These are phyloP conservation scores for Pollenia angustigena DNA, from an alignment of 2,888 invertebrate species.

Conservation along the genomic window DNA sequence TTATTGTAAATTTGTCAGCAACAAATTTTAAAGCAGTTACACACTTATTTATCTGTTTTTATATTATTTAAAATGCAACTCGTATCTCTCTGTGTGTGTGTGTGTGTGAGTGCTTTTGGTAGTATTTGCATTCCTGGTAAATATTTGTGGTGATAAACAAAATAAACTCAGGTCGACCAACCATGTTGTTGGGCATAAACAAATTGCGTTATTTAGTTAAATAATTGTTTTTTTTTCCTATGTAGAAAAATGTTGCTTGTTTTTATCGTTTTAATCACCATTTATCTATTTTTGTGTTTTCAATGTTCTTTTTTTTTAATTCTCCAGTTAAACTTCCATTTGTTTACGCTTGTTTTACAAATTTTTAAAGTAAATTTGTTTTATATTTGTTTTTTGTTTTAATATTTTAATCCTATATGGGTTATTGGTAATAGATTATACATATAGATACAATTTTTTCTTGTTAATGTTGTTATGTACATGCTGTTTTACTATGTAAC, in stretches of 20 bases:
- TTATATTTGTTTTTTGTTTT: constrained; percentile 1
- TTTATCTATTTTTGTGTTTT: background rate
- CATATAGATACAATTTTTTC: background rate
- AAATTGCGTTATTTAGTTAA: constrained; percentile 3
- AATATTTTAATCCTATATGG: constrained; percentile 39
- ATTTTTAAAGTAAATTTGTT: constrained; percentile 30
- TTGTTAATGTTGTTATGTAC: background rate
- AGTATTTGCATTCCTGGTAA: constrained; percentile 19
- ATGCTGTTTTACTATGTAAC: background rate
- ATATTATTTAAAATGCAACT: constrained; percentile 10
- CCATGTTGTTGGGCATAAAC: background rate
- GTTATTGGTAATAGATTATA: constrained; percentile 35
- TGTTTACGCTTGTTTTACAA: constrained; percentile 32
- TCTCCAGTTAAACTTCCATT: background rate
- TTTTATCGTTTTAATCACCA: constrained; percentile 18
- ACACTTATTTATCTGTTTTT: constrained; percentile 19
- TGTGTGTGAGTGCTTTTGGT: background rate
- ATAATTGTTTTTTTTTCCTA: constrained; percentile 1
- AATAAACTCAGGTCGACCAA: constrained; percentile 40
- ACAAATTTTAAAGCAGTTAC: constrained; percentile 17
- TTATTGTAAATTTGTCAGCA: constrained; percentile 4
- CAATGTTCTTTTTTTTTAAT: background rate
- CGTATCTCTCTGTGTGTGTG: background rate
- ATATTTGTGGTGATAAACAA: constrained; percentile 42
- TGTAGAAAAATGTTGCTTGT: background rate